Evolutionary conservation across 1,140 invertebrate genomes (phyloP), one percentile per base, ranked within the genome.

Genomic region (Argopecten irradians): DNA sequence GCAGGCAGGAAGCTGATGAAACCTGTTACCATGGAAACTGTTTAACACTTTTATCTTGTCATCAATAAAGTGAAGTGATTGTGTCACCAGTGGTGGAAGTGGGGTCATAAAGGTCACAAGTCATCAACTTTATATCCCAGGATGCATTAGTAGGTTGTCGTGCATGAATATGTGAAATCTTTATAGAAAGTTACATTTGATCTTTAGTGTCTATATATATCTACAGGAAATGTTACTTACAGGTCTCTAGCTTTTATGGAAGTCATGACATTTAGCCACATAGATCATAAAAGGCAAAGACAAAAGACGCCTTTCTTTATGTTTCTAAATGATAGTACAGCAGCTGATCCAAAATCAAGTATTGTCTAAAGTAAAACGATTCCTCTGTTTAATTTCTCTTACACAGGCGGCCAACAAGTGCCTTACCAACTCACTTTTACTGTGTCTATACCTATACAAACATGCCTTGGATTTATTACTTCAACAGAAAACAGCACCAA

Each of bases 61-160:
- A 71, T 71, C 55, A 71, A 71, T 71, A 71, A 71, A 71, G 55
- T 71, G 55, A 71, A 71, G 55, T 71, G 55, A 71, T 71, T 71
- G 55, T 71, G 55, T 71, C 55, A 71, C 55, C 55, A 71, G 55
- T n/a, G 28, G 55, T 71, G 22, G 55, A 71, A n/a, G 55, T 28
- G 22, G 16, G 55, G 55, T 71, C 55, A 71, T 71, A 71, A 71
- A 71, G 55, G 55, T 71, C 55, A 71, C n/a, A 28, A 28, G 55
- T 71, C 55, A 71, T 71, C 55, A 71, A 71, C 55, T 71, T 1
- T 46, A 22, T 71, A 71, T 71, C 55, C 22, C 55, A 71, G 28
- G 55, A 71, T n/a, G 55, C 55, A 71, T 71, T n/a, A n/a, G 55
- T 28, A 8, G 55, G 55, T n/a, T 71, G 55, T 71, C 55, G 28